Percentiles rank a stretch among this genome's conserved stretches.
Conservation (phyloP, 2,113 vertebrate species). For the Propithecus coquereli region DNA sequence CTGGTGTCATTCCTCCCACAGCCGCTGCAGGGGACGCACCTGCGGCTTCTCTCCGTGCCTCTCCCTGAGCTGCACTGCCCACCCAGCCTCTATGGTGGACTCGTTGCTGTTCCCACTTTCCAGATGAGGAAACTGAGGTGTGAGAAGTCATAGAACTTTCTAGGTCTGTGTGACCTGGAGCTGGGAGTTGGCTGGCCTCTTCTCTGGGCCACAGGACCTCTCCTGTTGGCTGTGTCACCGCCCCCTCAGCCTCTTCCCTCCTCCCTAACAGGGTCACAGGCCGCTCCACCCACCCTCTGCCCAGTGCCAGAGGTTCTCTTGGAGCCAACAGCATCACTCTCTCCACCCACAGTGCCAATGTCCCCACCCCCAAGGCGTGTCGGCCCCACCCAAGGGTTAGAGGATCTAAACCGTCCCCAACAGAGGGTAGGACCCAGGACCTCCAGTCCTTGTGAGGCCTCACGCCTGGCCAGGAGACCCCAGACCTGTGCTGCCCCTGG, state of each 20-base stretch:
- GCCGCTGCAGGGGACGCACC: accelerated
- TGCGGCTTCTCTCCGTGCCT: not conserved
- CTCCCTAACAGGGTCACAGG: not conserved
- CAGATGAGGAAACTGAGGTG: not conserved
- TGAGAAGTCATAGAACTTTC: not conserved
- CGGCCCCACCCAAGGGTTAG: too few species aligned
- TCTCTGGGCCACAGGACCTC: not conserved
- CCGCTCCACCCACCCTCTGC: not conserved
- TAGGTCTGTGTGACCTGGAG: not conserved
- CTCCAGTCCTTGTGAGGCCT: not conserved
- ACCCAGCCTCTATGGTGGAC: accelerated
- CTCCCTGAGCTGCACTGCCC: not conserved
- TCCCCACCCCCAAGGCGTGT: not conserved
- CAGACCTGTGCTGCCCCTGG: not conserved
- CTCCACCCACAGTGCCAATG: not conserved
- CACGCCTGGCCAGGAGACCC: not conserved
- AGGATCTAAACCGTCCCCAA: not conserved
- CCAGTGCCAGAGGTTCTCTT: not conserved
- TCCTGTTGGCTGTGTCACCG: not conserved
- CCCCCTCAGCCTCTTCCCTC: not conserved
- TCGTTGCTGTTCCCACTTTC: not conserved
- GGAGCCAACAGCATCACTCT: not conserved
- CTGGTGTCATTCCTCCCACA: not conserved
- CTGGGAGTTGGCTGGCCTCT: not conserved
- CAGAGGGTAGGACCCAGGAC: accelerated